Conservation (phyloP, 2,113 vertebrate species). For the Recurvirostra avosetta region DNA sequence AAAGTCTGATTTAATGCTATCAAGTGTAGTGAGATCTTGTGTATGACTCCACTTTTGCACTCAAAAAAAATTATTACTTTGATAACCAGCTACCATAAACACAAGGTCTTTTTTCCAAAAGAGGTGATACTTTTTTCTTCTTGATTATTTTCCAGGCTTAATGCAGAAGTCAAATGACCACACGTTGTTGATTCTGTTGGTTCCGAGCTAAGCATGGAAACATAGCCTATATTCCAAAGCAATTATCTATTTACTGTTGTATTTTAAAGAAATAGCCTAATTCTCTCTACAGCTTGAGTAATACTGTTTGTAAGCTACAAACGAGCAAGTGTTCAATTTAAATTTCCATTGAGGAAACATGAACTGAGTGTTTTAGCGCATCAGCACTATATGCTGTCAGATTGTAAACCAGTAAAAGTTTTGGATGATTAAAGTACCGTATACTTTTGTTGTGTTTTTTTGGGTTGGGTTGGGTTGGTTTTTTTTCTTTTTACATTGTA, state of each 20-base stretch:
- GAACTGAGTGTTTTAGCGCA: neutral
- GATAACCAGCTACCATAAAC: neutral
- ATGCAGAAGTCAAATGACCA: neutral
- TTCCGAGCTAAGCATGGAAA: neutral
- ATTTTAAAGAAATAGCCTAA: neutral
- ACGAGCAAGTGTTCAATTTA: neutral
- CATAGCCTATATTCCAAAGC: neutral
- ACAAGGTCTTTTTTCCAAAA: neutral
- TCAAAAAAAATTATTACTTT: neutral
- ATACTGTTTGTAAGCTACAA: constrained; percentile 25
- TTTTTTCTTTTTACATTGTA: neutral
- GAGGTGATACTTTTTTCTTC: neutral
- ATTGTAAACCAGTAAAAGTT: constrained; percentile 36
- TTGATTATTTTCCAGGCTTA: neutral
- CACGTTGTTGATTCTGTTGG: neutral
- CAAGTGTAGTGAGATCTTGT: neutral
- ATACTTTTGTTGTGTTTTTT: neutral
- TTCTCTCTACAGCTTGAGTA: constrained; percentile 2
- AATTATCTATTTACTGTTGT: constrained; percentile 5
- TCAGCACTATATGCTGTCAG: constrained; percentile 23
- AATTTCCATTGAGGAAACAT: constrained; percentile 36
- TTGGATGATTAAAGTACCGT: constrained; percentile 1
- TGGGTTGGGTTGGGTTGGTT: neutral
- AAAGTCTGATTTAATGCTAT: neutral
- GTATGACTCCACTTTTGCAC: no score